phyloP scores from a whole-genome alignment of 2,797 vertebrate genomes.

The Discoglossus pictus region DNA sequence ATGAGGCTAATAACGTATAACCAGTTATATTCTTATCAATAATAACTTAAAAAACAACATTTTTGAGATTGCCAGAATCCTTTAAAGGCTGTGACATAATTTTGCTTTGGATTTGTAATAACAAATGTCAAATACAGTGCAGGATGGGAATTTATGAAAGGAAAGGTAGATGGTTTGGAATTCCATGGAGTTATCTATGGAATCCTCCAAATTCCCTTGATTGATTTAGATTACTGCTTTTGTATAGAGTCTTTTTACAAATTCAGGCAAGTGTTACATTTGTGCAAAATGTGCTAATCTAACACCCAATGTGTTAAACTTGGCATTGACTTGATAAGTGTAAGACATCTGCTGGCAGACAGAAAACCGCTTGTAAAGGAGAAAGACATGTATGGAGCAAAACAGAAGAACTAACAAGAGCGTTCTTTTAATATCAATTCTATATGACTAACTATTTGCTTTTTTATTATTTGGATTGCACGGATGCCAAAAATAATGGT shows the following conservation, averaged over 20 bases:
- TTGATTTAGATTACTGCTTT: conserved; percentile 10
- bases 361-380: not conserved
- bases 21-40: no score
- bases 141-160: no score
- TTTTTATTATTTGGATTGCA: no score
- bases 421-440: no score
- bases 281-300: conserved; percentile 13
- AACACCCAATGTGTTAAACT: conserved; percentile 25
- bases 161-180: not conserved
- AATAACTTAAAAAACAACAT: no score
- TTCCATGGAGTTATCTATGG: not conserved
- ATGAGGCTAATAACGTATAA: no score
- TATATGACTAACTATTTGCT: no score
- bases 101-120: no score
- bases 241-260: conserved; percentile 14
- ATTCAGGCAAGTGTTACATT: conserved; percentile 4
- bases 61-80: no score
- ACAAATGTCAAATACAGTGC: no score
- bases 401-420: not conserved
- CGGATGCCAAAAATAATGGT: no score
- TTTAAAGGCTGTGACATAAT: no score
- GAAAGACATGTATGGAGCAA: not conserved
- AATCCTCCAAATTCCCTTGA: conserved; percentile 7
- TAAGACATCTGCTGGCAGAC: not conserved
- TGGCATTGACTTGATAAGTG: conserved; percentile 1